Evolutionary conservation across 2,797 vertebrate species (phyloP), one percentile per base, ranked within the genome.

Genomic region (Galago senegalensis): DNA sequence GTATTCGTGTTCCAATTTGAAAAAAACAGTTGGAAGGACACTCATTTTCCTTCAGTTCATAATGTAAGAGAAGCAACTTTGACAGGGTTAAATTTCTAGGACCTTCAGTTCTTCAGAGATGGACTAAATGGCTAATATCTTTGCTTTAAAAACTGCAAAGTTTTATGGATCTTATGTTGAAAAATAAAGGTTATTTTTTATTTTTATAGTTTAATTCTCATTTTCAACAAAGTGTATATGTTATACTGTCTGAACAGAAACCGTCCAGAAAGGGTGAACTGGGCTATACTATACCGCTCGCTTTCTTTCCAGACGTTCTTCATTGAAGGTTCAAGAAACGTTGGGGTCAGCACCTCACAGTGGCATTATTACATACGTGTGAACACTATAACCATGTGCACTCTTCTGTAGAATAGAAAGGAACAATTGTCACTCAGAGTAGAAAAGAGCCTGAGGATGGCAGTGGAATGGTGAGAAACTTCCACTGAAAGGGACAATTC

Each of bases 231-330:
- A 25, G 11, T 77, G n/a, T 34, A 58, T 7, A 56, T 23, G n/a
- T 58, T 12, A 14, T 56, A 31, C 83, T 70, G 34, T 6, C 56
- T 88, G 80, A 27, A 16, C n/a, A 53, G 31, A 70, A 67, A 23
- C 1, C 46, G 1, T 73, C 23, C 60, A 34, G 6, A 5, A 7
- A 34, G 7, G 13, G 60, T 40, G 53, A 46, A 17, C 37, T 77
- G 2, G n/a, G 0, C 0, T 46, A 31, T 5, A 0, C 17, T 89
- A 4, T 11, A 8, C 10, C 8, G 34, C 27, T 85, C 8, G 34
- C 27, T 85, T 70, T 1, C 40, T 89, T 63, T 77, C 6, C 31
- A 88, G 65, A 0, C 3, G 69, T 92, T 90, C 31, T 75, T 82
- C 27, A 46, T 11, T 46, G 10, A 87, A 73, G 2, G 1, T 13